Evolutionary conservation across 2,888 invertebrate genomes (phyloP).

Genomic region (Julus scandinavius): DNA sequence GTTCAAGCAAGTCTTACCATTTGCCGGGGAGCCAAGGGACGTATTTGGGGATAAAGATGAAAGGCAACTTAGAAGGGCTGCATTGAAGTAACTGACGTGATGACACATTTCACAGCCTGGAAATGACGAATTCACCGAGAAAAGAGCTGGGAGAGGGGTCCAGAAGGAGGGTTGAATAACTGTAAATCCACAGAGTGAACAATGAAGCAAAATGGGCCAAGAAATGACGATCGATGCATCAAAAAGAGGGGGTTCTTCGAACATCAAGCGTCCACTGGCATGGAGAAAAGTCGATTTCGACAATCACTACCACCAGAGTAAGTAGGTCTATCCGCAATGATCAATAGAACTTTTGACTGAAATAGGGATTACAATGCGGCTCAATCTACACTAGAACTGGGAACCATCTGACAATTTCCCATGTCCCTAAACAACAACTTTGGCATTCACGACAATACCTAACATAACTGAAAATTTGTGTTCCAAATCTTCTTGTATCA

Average conservation of each 20-base stretch:
- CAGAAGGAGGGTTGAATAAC: slow-evolving; percentile 47
- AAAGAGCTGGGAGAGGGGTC: slow-evolving; percentile 41
- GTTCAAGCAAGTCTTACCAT: slow-evolving; percentile 50
- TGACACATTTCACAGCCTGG: slow-evolving; percentile 51
- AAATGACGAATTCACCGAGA: slow-evolving; percentile 50
- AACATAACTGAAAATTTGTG: not conserved
- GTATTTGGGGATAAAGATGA: slow-evolving; percentile 46
- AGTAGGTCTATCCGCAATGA: slow-evolving; percentile 46
- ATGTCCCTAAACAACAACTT: slow-evolving; percentile 44
- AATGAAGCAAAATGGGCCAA: slow-evolving; percentile 45
- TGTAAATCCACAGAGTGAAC: slow-evolving; percentile 44
- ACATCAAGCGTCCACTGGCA: slow-evolving; percentile 45
- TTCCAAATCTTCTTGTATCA: not conserved
- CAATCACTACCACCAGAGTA: slow-evolving; percentile 36
- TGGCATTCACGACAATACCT: not conserved
- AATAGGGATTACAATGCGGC: slow-evolving; percentile 45
- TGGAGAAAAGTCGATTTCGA: slow-evolving; percentile 42
- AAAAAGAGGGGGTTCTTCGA: slow-evolving; percentile 1
- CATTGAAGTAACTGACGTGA: slow-evolving; percentile 50
- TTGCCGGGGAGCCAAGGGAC: slow-evolving; percentile 42
- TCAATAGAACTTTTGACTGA: slow-evolving; percentile 45
- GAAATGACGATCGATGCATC: slow-evolving; percentile 46
- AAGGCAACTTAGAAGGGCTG: slow-evolving; percentile 43
- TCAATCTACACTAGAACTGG: slow-evolving; percentile 13
- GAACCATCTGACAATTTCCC: slow-evolving; percentile 31